Conservation (phyloP, 2,888 invertebrate species). For the Synanthedon myopaeformis region DNA sequence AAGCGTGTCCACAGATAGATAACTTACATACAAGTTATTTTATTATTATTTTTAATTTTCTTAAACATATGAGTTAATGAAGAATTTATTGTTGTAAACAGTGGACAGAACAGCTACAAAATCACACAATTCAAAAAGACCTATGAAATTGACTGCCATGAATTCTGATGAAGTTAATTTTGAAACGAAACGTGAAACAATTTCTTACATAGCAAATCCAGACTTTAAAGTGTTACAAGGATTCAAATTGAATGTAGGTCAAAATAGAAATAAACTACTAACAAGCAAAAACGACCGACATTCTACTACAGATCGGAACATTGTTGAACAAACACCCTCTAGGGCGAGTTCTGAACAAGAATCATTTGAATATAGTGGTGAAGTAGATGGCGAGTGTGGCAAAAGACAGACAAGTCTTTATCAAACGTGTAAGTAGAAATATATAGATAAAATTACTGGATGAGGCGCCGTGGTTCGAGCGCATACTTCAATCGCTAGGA, state of each 20-base stretch:
- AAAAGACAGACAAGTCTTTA: too few species aligned
- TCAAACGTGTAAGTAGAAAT: too few species aligned
- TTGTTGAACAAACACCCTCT: background rate
- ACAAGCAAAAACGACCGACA: constrained; percentile 18
- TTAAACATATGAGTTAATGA: too few species aligned
- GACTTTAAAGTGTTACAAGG: constrained; percentile 52
- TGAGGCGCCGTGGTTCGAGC: too few species aligned
- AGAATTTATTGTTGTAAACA: constrained; percentile 6
- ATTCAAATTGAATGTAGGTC: constrained; percentile 48
- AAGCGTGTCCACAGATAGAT: too few species aligned
- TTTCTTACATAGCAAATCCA: constrained; percentile 47
- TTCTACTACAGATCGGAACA: constrained; percentile 22
- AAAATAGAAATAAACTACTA: constrained; percentile 24
- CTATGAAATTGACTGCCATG: constrained; percentile 24
- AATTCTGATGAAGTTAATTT: constrained; percentile 20
- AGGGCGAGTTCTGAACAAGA: constrained; percentile 15
- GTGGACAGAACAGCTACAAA: constrained; percentile 13
- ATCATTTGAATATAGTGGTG: constrained; percentile 18
- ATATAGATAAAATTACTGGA: too few species aligned
- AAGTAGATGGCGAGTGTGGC: constrained; percentile 39
- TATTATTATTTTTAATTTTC: too few species aligned
- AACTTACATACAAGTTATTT: too few species aligned
- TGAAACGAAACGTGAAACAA: constrained; percentile 33
- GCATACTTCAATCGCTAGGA: too few species aligned
- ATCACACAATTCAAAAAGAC: constrained; percentile 16